Base-by-base conservation (phyloP, 2,113 vertebrate genomes). In the Todiramphus saurophagus region DNA sequence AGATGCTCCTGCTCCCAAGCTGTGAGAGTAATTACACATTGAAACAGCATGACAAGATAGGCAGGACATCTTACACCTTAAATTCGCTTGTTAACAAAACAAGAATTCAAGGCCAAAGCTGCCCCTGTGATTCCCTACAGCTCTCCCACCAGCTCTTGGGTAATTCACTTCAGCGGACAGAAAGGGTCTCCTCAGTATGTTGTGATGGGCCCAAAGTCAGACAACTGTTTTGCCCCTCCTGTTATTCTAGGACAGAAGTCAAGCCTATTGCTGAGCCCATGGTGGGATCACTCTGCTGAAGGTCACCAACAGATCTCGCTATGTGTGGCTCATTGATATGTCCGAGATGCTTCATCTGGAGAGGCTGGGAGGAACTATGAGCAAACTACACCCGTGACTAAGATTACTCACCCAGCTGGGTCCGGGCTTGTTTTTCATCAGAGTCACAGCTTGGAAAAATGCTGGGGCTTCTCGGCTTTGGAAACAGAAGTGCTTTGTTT, bases 401-500 rank as follows among this genome's bases (percentile, higher is more conserved):
- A 3, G 55, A 43, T 63, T 69, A 31, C 76, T 78, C 83, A 19
- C 46, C 37, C 68, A 77, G 7, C 73, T n/a, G 64, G 43, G 55
- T 16, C 85, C 78, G 25, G 73, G 56, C 66, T 92, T 96, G 79
- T 92, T 93, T 90, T 90, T 51, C 48, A 64, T 51, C 48, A 64
- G 51, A 75, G 35, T 20, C 48, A 73, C 30, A 30, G 84, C 70
- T 50, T 92, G 70, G 67, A 60, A 66, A 82, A 87, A 75, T 12
- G n/a, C 76, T 90, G 80, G 37, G 44, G 19, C 68, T 87, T 56
- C 74, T 79, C 30, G 4, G 67, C 44, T 73, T 76, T 69, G 58
- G 58, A 43, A 95, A 96, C 92, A 95, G 41, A 56, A 77, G 58
- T n/a, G 62, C 37, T 93, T 88, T 94, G 83, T 96, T 94, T 85